phyloP scores from a whole-genome alignment of 2,888 invertebrate species.

The Arrhopalites spinosus region DNA sequence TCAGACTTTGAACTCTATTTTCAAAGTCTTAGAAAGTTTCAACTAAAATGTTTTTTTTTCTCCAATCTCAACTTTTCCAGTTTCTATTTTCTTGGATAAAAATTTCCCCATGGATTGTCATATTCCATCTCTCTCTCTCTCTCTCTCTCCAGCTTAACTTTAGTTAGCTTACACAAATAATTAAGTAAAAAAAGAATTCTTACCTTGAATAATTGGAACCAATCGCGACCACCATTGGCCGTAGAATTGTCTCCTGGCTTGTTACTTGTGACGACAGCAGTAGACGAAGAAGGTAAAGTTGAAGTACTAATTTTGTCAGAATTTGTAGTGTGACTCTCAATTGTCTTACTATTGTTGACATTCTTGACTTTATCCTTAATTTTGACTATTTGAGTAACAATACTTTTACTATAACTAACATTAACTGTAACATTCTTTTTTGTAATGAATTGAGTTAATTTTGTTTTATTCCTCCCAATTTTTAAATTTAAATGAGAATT shows the following conservation, averaged over 20 bases:
- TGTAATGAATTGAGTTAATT: not conserved
- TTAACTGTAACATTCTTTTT: not conserved
- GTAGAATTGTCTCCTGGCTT: too few species aligned
- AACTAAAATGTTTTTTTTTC: too few species aligned
- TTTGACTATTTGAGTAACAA: not conserved
- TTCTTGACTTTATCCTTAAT: not conserved
- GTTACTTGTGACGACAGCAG: not conserved
- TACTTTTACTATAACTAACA: conserved; percentile 4
- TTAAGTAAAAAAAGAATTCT: not conserved
- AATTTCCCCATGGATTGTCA: not conserved
- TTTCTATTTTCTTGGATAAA: not conserved
- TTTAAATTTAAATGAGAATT: too few species aligned
- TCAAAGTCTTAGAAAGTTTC: too few species aligned
- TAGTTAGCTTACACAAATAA: not conserved
- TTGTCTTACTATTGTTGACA: not conserved
- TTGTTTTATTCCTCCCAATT: not conserved
- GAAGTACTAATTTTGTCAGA: not conserved
- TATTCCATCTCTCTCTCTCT: not conserved
- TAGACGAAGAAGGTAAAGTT: not conserved
- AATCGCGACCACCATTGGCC: not conserved
- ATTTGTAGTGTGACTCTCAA: too few species aligned
- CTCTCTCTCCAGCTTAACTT: too few species aligned
- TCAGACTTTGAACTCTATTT: too few species aligned
- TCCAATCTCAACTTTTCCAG: too few species aligned
- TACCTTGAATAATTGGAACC: not conserved